These are phyloP conservation scores for Xylocampa areola DNA, from an alignment of 2,888 invertebrate genomes.

Conservation along the genomic window DNA sequence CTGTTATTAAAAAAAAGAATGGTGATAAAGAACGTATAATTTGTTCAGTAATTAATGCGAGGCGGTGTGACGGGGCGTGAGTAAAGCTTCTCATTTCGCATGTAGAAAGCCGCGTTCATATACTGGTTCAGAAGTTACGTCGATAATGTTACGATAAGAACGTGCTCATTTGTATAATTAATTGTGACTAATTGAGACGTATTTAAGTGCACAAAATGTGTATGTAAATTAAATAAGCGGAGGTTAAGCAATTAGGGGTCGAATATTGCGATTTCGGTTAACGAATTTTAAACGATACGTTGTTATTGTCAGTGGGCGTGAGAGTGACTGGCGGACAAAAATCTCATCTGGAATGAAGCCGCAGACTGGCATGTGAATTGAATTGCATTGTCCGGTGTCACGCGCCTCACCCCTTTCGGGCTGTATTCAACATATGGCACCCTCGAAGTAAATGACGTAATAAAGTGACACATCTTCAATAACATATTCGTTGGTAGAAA, in stretches of 20 bases:
- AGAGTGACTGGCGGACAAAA: slow-evolving; percentile 67
- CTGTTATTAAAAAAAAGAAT: slow-evolving; percentile 86
- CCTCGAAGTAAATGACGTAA: too few relatives aligned
- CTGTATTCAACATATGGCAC: slow-evolving; percentile 18
- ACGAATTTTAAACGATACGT: slow-evolving; percentile 44
- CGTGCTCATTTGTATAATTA: slow-evolving; percentile 79
- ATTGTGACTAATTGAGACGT: slow-evolving; percentile 81
- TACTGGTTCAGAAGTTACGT: slow-evolving; percentile 75
- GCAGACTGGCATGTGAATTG: slow-evolving; percentile 73
- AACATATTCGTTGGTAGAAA: background rate
- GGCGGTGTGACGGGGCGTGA: slow-evolving; percentile 85
- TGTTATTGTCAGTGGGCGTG: slow-evolving; percentile 52
- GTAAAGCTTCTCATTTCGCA: slow-evolving; percentile 84
- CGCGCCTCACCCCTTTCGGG: slow-evolving; percentile 40
- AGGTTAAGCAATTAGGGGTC: slow-evolving; percentile 54
- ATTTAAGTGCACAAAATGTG: slow-evolving; percentile 70
- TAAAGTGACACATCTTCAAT: slow-evolving; percentile 11
- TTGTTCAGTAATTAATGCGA: slow-evolving; percentile 84
- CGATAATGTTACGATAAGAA: slow-evolving; percentile 78
- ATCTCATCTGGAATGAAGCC: slow-evolving; percentile 73
- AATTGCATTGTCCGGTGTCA: slow-evolving; percentile 77
- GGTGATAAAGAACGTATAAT: slow-evolving; percentile 87
- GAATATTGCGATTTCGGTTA: slow-evolving; percentile 34
- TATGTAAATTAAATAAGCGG: slow-evolving; percentile 63
- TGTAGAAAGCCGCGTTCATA: slow-evolving; percentile 78